A percentile compares a stretch with the other conserved stretches of the same genome.
phyloP scores from a whole-genome alignment of 2,888 invertebrate genomes.

The Aproaerema taeniolella region DNA sequence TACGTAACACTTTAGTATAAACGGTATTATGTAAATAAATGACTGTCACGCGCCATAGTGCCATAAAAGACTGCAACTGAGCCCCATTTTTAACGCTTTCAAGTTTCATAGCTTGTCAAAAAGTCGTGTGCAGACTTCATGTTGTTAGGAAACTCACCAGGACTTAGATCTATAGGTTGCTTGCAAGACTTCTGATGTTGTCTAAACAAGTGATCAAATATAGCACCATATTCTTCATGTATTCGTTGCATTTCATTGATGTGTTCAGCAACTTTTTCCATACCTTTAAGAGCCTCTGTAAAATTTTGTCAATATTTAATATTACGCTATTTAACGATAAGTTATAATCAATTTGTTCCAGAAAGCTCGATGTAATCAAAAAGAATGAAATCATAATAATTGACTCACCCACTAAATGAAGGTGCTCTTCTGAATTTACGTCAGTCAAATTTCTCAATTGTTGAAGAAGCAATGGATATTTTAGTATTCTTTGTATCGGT shows the following conservation, averaged over 20 bases:
- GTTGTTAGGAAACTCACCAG: conserved; percentile 78
- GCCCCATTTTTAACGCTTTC: no score
- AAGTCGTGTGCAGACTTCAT: no score
- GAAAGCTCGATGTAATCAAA: background rate
- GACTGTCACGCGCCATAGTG: no score
- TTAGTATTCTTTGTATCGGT: conserved; percentile 98
- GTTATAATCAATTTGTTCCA: background rate
- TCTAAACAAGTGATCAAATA: conserved; percentile 97
- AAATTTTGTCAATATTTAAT: background rate
- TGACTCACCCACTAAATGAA: conserved; percentile 90
- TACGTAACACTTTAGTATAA: no score
- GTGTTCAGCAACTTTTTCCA: conserved; percentile 99
- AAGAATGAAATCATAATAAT: background rate
- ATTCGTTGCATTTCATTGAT: conserved; percentile 99
- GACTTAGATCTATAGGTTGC: conserved; percentile 96
- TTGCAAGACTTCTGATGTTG: conserved; percentile 97
- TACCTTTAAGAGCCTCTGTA: conserved; percentile 95
- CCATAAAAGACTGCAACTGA: no score
- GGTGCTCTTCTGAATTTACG: conserved; percentile 94
- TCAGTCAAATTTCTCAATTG: conserved; percentile 96
- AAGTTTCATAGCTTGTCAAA: no score
- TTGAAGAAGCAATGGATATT: conserved; percentile 96
- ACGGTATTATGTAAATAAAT: no score
- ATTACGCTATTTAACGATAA: background rate
- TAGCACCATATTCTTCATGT: conserved; percentile 99